Conservation (phyloP, 2,888 invertebrate genomes). For the Chrysopilus asiliformis region DNA sequence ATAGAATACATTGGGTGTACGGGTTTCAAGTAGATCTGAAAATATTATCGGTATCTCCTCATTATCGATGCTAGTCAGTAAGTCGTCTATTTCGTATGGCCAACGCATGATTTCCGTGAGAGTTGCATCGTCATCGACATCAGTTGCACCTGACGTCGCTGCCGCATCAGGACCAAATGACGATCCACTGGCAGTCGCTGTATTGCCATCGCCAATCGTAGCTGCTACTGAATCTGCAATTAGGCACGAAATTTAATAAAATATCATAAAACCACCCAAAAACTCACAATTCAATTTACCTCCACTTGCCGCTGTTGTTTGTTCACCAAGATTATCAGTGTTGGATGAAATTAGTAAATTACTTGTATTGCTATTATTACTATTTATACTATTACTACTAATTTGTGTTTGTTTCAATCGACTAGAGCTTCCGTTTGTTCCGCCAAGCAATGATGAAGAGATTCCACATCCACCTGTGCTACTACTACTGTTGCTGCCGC, state of each 20-base stretch:
- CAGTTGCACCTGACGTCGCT: constrained; percentile 8
- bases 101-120: constrained; percentile 64
- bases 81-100: constrained; percentile 82
- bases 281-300: background rate
- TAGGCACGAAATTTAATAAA: too few relatives aligned
- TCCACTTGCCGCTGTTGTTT: constrained; percentile 7
- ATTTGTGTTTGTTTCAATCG: constrained; percentile 15
- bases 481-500: background rate
- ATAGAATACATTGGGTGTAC: constrained; percentile 76
- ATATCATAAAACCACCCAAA: too few relatives aligned
- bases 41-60: constrained; percentile 82
- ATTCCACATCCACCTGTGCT: background rate
- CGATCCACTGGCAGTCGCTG: too few relatives aligned
- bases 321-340: constrained; percentile 8
- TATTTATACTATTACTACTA: constrained; percentile 12
- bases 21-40: constrained; percentile 68
- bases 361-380: constrained; percentile 13
- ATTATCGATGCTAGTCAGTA: constrained; percentile 77
- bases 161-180: constrained; percentile 4
- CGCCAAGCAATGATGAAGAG: background rate
- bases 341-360: constrained; percentile 11
- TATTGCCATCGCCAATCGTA: constrained; percentile 33
- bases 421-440: constrained; percentile 14
- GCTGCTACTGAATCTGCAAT: constrained; percentile 6
- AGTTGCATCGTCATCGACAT: constrained; percentile 40